Evolutionary conservation across 2,797 vertebrate species (phyloP).

Genomic region (Hapalemur alaotrensis): DNA sequence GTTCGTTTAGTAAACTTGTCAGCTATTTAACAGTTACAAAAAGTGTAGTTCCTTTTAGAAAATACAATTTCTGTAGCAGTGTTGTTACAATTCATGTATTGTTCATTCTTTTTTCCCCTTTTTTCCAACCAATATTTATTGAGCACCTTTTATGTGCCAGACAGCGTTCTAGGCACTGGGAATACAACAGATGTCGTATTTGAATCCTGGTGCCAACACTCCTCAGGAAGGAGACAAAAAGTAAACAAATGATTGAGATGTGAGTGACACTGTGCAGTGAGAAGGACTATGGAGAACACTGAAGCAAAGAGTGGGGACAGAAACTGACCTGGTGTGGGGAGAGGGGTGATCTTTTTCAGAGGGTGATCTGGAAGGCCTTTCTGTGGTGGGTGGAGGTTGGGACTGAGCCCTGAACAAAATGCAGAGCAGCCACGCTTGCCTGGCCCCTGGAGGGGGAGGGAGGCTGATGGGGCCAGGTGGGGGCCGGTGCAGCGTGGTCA

Average conservation of each 20-base stretch:
- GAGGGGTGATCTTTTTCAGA: background rate
- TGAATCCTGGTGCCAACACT: background rate
- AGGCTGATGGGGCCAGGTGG: background rate
- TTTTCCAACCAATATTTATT: background rate
- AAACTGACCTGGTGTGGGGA: background rate
- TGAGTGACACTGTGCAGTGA: fast-evolving
- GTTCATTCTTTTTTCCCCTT: background rate
- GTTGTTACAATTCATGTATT: fast-evolving
- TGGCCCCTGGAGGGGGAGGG: background rate
- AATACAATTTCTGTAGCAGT: background rate
- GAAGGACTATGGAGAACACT: background rate
- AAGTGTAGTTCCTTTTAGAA: background rate
- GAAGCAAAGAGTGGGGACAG: no score
- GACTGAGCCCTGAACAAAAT: background rate
- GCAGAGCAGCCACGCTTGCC: background rate
- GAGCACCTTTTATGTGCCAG: background rate
- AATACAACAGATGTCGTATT: background rate
- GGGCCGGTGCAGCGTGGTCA: fast-evolving
- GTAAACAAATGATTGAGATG: background rate
- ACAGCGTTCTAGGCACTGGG: background rate
- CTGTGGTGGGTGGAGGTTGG: background rate
- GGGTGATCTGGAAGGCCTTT: background rate
- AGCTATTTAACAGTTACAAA: background rate
- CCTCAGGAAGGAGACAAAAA: background rate
- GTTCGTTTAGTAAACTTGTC: background rate